Base-by-base conservation (phyloP, 2,888 invertebrate species). In the Trilocha varians region DNA sequence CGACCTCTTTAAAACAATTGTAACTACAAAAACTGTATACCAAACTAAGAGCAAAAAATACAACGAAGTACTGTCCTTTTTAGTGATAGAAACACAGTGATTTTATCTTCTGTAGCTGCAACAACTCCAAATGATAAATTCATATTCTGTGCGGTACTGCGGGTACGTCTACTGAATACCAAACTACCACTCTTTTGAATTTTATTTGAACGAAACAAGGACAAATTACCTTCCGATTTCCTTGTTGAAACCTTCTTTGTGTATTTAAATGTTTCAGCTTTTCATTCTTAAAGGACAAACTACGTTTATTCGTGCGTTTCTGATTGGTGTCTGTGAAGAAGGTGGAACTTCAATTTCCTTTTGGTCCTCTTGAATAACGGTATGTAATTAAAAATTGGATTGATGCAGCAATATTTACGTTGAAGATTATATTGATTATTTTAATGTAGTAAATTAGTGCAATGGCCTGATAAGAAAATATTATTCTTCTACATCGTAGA, bases 61-160 rank as follows among this genome's bases (percentile, higher is more conserved):
- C 3, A 25, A 25, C 11, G 25, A 25, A 2, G 25, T 25, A 18
- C 18, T 5, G 4, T 9, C 25, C 6, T 6, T 25, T 25, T 25
- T 11, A 6, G 25, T 25, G 11, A 25, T 25, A 25, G 25, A 25
- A 25, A 9, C 6, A 25, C 11, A 25, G 11, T 25, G 32, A 50
- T 47, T 55, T 53, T 55, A 43, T 49, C 50, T 37, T 47, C 40
- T 45, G 47, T 40, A 50, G 52, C 54, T 39, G 54, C 11, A 25
- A 25, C 25, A 25, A 25, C 4, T 25, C 25, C 25, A 40, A 43
- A 47, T 36, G 36, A 25, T 38, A 48, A 25, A 25, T 25, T 25
- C 25, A 4, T 25, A 25, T 25, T 25, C 25, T 25, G 8, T 6
- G 25, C 5, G 8, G 2, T 2, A 11, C 11, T 25, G 25, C 25